Conservation (phyloP, 23 tunicate genomes). For the Botrylloides violaceus region DNA sequence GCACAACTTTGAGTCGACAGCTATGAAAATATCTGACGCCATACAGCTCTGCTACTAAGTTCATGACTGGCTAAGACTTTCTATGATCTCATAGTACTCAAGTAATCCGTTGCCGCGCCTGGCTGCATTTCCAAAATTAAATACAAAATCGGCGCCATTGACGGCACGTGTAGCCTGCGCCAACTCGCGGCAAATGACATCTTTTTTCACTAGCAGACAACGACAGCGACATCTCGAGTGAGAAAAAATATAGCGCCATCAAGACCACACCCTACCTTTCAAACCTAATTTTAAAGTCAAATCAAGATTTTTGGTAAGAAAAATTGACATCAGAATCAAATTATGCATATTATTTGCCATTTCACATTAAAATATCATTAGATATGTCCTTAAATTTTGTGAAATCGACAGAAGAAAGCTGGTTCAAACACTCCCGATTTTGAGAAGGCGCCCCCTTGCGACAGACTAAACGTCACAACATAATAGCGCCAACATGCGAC, state of each 20-base stretch:
- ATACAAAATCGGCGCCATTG: slow-evolving; percentile 14
- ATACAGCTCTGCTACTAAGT: too few species aligned
- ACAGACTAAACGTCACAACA: neutral
- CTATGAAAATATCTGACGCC: too few species aligned
- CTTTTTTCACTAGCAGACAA: neutral
- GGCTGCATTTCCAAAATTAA: slow-evolving; percentile 13
- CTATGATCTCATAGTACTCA: neutral
- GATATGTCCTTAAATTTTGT: too few species aligned
- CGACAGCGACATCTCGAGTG: slow-evolving; percentile 1
- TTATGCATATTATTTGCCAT: too few species aligned
- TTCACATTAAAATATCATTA: too few species aligned
- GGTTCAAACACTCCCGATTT: neutral
- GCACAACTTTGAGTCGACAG: neutral
- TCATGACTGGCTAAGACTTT: too few species aligned
- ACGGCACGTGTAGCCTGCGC: slow-evolving; percentile 16
- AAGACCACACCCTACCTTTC: neutral
- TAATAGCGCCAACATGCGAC: neutral
- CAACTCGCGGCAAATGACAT: slow-evolving; percentile 16
- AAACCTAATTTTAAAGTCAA: neutral
- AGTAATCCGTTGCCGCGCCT: neutral
- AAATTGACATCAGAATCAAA: too few species aligned
- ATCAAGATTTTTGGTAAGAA: too few species aligned
- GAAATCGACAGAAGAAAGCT: neutral
- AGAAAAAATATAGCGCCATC: slow-evolving; percentile 1
- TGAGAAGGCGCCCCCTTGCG: neutral